Evolutionary conservation across 2,797 vertebrate genomes (phyloP).

Genomic region (Molossus molossus): DNA sequence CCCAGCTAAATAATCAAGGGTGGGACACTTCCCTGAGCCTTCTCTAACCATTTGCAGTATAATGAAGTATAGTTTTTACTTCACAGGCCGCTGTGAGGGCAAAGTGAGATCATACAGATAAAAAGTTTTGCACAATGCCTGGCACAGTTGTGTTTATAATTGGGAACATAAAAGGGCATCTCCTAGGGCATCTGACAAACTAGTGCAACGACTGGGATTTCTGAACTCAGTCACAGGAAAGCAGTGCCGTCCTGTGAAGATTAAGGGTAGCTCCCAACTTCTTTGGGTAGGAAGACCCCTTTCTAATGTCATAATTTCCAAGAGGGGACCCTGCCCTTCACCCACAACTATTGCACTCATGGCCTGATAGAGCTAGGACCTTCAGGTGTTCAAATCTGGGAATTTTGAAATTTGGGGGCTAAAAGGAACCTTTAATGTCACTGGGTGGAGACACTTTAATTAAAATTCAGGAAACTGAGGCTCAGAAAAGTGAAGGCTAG

Average conservation of each 20-base stretch:
- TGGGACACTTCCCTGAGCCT: not conserved
- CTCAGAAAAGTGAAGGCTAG: not conserved
- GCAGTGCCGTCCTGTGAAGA: not conserved
- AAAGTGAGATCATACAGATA: not conserved
- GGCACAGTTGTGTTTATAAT: not conserved
- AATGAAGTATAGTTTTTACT: not conserved
- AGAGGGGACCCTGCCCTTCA: not conserved
- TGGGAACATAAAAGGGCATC: constrained; percentile 12
- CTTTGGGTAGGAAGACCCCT: not conserved
- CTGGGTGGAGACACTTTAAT: not conserved
- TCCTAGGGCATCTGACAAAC: not conserved
- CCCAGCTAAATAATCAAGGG: not conserved
- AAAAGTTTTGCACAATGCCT: not conserved
- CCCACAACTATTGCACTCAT: not conserved
- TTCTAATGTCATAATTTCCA: constrained; percentile 5
- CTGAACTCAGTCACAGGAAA: not conserved
- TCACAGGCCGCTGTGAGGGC: not conserved
- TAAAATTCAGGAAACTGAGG: not conserved
- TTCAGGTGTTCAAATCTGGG: not conserved
- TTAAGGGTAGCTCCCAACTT: not conserved
- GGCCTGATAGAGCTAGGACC: not conserved
- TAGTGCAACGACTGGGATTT: not conserved
- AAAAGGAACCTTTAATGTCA: not conserved
- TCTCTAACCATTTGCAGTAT: not conserved
- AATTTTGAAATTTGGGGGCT: constrained; percentile 20